Conservation (phyloP, 2,797 vertebrate genomes). For the Loris lydekkerianus region DNA sequence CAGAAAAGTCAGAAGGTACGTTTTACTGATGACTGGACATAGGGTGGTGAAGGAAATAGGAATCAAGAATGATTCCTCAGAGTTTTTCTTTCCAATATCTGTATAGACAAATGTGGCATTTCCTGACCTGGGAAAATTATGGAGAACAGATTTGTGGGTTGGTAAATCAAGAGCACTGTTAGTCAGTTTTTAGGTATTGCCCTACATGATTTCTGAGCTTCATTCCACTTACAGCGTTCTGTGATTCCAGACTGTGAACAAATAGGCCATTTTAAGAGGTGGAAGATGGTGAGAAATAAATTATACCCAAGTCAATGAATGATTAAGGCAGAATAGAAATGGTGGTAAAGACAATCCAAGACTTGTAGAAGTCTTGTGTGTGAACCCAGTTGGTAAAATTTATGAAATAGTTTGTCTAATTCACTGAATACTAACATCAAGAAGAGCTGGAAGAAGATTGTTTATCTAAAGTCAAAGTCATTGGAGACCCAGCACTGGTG, state of each 20-base stretch:
- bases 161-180: constrained; percentile 17
- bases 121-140: background rate
- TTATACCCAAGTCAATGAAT: background rate
- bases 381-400: background rate
- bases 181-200: background rate
- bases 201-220: background rate
- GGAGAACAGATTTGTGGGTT: background rate
- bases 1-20: constrained; percentile 11
- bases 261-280: background rate
- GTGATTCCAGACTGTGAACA: background rate
- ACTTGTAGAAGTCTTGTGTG: background rate
- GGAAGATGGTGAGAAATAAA: background rate
- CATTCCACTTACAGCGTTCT: background rate
- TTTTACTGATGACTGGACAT: background rate
- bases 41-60: background rate
- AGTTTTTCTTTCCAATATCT: background rate
- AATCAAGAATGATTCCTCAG: background rate
- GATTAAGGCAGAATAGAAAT: background rate
- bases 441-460: background rate
- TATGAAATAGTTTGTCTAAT: background rate
- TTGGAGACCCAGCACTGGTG: background rate
- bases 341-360: constrained; percentile 31
- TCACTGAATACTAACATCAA: constrained; percentile 25
- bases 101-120: background rate
- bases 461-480: background rate